These are phyloP conservation scores for Otus sunia DNA, from an alignment of 2,113 vertebrate species.

Conservation along the genomic window DNA sequence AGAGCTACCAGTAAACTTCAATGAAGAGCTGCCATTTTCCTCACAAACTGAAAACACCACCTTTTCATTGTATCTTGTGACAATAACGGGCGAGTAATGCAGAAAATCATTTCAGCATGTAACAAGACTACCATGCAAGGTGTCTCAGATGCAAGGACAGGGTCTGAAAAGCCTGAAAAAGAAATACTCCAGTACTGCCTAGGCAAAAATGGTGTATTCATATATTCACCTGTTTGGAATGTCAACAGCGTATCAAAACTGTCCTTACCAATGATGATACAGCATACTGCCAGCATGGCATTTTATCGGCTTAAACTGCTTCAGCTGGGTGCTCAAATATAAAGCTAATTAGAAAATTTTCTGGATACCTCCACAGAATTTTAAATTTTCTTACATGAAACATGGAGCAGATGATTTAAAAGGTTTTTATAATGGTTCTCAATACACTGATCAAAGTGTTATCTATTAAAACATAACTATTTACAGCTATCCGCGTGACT, in stretches of 20 bases:
- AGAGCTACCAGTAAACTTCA: background rate
- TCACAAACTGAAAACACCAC: background rate
- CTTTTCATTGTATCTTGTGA: background rate
- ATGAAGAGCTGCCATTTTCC: background rate
- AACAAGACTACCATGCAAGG: background rate
- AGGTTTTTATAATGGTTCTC: background rate
- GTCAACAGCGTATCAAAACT: background rate
- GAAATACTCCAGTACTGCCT: background rate
- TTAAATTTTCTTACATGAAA: background rate
- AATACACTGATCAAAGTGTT: background rate
- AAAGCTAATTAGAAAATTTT: background rate
- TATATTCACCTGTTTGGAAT: background rate
- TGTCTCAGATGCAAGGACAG: background rate
- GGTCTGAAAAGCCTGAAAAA: background rate
- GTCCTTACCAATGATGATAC: background rate
- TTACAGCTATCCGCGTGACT: rapidly evolving
- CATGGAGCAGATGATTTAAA: background rate
- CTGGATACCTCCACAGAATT: background rate
- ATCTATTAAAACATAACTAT: background rate
- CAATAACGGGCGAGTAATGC: rapidly evolving
- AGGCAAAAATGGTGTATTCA: background rate
- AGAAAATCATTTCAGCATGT: background rate
- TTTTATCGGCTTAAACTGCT: background rate
- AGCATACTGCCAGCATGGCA: background rate
- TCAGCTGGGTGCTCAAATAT: background rate